These are phyloP conservation scores for Invenusta paracnida DNA, from an alignment of 2,888 invertebrate genomes.

Conservation along the genomic window DNA sequence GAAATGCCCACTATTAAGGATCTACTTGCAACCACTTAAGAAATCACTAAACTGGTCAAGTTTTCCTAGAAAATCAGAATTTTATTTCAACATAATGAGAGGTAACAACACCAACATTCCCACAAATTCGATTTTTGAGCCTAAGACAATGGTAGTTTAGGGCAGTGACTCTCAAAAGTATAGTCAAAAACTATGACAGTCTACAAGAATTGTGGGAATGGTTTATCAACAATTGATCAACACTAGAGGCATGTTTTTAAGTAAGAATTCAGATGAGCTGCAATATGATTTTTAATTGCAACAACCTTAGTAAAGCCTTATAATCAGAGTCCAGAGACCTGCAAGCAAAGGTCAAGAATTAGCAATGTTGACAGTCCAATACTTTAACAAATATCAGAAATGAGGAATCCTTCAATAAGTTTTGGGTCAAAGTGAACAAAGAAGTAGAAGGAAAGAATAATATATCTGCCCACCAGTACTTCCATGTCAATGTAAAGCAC, in stretches of 20 bases:
- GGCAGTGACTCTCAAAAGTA: not conserved
- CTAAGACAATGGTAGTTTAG: not conserved
- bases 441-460: not conserved
- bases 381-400: not conserved
- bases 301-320: no score
- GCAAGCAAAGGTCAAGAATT: not conserved
- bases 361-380: not conserved
- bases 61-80: not conserved
- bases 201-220: constrained; percentile 14
- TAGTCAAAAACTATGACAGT: not conserved
- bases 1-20: not conserved
- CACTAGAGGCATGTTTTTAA: not conserved
- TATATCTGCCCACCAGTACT: not conserved
- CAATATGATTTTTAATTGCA: not conserved
- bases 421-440: not conserved
- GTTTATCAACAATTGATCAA: constrained; percentile 17
- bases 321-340: not conserved
- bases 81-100: not conserved
- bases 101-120: not conserved
- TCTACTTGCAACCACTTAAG: not conserved
- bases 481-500: not conserved
- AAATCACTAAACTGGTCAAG: not conserved
- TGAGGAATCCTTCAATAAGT: not conserved
- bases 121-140: not conserved
- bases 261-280: not conserved